A percentile compares a stretch with the other conserved stretches of the same genome.
Conservation (phyloP, 2,888 invertebrate genomes). For the Plebejus melissa region DNA sequence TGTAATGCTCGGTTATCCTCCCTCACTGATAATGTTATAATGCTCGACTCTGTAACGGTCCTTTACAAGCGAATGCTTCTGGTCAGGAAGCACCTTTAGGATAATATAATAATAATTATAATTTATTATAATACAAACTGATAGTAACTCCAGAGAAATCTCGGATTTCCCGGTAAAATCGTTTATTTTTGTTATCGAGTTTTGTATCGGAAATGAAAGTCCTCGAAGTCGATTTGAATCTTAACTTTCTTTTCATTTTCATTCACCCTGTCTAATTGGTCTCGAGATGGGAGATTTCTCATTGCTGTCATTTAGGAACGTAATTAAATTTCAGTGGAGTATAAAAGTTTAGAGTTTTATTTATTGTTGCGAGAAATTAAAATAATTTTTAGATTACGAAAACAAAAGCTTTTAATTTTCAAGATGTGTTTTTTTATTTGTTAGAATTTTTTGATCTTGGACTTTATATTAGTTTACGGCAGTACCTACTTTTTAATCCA, state of each 20-base stretch:
- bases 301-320: constrained; percentile 30
- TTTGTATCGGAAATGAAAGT: constrained; percentile 15
- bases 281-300: constrained; percentile 8
- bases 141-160: background rate
- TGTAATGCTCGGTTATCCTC: too few relatives aligned
- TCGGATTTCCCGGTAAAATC: background rate
- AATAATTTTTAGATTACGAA: background rate
- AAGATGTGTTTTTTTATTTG: background rate
- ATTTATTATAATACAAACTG: background rate
- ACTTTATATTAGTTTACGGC: too few relatives aligned
- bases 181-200: constrained; percentile 13
- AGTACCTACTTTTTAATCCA: too few relatives aligned
- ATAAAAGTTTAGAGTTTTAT: background rate
- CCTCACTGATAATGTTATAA: too few relatives aligned
- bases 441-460: background rate
- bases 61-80: too few relatives aligned
- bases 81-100: too few relatives aligned
- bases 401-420: background rate
- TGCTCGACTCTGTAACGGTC: too few relatives aligned
- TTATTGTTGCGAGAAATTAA: background rate
- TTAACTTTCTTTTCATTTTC: constrained; percentile 15
- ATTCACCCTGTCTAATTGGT: constrained; percentile 15
- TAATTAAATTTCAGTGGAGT: constrained; percentile 7
- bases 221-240: constrained; percentile 14
- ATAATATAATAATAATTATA: background rate